Evolutionary conservation across 1,140 invertebrate genomes (phyloP).

Genomic region (Trigoniulus corallinus): DNA sequence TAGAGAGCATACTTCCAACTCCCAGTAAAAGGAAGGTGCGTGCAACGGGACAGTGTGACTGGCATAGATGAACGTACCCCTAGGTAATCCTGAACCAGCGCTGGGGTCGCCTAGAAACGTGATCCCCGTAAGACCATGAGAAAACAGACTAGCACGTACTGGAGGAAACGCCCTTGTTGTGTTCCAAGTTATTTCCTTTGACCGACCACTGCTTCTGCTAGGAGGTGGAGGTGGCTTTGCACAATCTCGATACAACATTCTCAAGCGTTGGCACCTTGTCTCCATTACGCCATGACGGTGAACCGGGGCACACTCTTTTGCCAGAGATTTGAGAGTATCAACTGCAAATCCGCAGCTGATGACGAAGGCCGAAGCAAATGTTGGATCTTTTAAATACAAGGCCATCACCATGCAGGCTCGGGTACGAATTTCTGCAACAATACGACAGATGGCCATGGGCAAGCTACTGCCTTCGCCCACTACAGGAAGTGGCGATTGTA

Average conservation of each 20-base stretch:
- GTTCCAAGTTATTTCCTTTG: constrained; percentile 25
- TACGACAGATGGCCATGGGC: constrained; percentile 22
- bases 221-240: constrained; percentile 28
- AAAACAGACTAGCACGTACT: constrained; percentile 23
- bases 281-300: constrained; percentile 21
- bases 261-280: constrained; percentile 21
- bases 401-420: constrained; percentile 24
- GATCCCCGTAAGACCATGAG: constrained; percentile 19
- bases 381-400: constrained; percentile 19
- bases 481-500: constrained; percentile 17
- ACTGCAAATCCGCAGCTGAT: constrained; percentile 19
- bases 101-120: constrained; percentile 26
- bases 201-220: constrained; percentile 18
- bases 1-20: constrained; percentile 25
- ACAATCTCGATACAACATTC: constrained; percentile 28
- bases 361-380: constrained; percentile 25
- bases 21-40: constrained; percentile 29
- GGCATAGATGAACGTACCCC: constrained; percentile 25
- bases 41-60: constrained; percentile 22
- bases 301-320: constrained; percentile 25
- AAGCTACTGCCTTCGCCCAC: constrained; percentile 21
- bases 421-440: constrained; percentile 26
- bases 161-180: constrained; percentile 22
- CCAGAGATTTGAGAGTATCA: constrained; percentile 25
- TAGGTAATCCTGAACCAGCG: constrained; percentile 19